Percentiles rank a stretch among this genome's conserved stretches.
Conservation (phyloP, 1,140 invertebrate species). For the Pemphigus obesinymphae region DNA sequence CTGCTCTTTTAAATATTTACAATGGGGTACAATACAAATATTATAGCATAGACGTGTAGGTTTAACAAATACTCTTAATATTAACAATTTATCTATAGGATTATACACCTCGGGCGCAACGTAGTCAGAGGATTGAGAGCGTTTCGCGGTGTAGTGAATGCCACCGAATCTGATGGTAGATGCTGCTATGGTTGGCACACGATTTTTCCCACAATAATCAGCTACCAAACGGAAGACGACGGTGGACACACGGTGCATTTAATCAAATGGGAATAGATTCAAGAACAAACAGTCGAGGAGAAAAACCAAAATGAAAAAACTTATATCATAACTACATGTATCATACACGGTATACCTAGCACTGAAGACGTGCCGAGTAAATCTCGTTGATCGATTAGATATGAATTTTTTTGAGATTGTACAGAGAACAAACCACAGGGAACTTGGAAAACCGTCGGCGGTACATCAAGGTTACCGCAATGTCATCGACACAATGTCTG, state of each 20-base stretch:
- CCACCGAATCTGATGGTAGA: too few species aligned
- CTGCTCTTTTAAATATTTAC: too few species aligned
- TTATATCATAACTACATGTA: background rate
- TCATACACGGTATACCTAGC: too few species aligned
- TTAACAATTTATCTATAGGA: background rate
- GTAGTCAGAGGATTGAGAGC: background rate
- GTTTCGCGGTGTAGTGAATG: background rate
- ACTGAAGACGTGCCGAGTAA: too few species aligned
- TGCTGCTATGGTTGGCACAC: too few species aligned
- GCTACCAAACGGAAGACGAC: background rate
- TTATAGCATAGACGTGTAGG: background rate
- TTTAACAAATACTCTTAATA: background rate
- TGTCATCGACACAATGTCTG: background rate
- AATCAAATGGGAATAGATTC: background rate
- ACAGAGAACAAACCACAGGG: too few species aligned
- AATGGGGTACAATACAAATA: background rate
- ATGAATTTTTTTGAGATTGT: too few species aligned
- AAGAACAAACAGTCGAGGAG: too few species aligned
- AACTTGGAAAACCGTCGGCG: background rate
- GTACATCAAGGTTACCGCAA: constrained; percentile 11
- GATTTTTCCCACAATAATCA: background rate
- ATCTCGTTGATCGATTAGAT: too few species aligned
- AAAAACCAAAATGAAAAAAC: background rate
- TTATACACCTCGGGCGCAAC: background rate
- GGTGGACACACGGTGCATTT: background rate